These are phyloP conservation scores for Stenoptilia bipunctidactyla DNA, from an alignment of 2,888 invertebrate species.

Conservation along the genomic window DNA sequence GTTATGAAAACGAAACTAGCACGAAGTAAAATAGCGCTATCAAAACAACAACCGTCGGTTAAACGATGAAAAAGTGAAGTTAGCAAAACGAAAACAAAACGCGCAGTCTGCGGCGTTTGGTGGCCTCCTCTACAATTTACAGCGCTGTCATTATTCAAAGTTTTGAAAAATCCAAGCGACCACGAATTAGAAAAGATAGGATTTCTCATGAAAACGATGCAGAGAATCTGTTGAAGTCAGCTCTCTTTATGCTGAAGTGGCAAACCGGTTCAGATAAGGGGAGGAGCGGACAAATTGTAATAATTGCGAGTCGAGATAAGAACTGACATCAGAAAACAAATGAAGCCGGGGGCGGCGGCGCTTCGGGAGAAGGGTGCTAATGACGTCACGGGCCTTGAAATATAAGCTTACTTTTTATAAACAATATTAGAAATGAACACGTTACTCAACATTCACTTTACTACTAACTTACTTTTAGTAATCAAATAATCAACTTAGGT, in stretches of 20 bases:
- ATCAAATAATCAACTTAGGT: no score
- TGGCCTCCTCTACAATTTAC: constrained; percentile 54
- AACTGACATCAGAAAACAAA: constrained; percentile 70
- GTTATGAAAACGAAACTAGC: constrained; percentile 8
- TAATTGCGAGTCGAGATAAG: constrained; percentile 70
- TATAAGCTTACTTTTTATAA: no score
- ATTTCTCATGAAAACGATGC: constrained; percentile 50
- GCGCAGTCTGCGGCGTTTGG: constrained; percentile 38
- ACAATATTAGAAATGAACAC: no score
- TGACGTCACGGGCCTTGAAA: constrained; percentile 41
- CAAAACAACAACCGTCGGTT: constrained; percentile 39
- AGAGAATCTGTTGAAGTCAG: constrained; percentile 61
- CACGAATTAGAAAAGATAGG: constrained; percentile 45
- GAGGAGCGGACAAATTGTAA: constrained; percentile 70
- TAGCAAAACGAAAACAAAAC: constrained; percentile 48
- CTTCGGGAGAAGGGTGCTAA: constrained; percentile 25
- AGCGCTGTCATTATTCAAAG: constrained; percentile 54
- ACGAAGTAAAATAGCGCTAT: constrained; percentile 33
- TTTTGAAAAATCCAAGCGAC: constrained; percentile 43
- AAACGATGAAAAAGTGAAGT: constrained; percentile 49
- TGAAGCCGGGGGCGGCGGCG: constrained; percentile 52
- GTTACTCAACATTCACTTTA: no score
- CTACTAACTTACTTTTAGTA: no score
- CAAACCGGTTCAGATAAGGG: constrained; percentile 65
- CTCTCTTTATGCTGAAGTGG: constrained; percentile 63